phyloP scores from a whole-genome alignment of 2,113 vertebrate species.

The Megaceryle torquata region DNA sequence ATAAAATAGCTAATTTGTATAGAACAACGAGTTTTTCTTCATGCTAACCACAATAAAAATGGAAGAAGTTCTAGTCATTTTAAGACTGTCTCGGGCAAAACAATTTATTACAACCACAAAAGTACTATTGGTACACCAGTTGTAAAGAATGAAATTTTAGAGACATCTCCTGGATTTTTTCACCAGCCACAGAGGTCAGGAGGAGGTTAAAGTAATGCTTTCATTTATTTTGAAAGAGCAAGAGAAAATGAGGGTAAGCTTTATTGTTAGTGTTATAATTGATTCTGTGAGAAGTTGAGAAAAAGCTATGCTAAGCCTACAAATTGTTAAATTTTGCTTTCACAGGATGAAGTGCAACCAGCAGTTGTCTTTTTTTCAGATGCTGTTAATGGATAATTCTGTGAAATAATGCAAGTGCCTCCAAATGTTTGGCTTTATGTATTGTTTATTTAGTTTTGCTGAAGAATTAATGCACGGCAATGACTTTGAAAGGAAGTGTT shows the following conservation, averaged over 20 bases:
- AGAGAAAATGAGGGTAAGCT: neutral
- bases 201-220: neutral
- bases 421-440: neutral
- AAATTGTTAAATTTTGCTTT: constrained; percentile 21
- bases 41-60: constrained; percentile 5
- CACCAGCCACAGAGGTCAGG: neutral
- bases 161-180: neutral
- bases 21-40: neutral
- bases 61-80: neutral
- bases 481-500: neutral
- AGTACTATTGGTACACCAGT: neutral
- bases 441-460: neutral
- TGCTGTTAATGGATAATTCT: neutral
- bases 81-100: neutral
- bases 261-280: neutral
- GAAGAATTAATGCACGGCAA: neutral
- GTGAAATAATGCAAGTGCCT: neutral
- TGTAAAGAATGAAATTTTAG: constrained; percentile 17
- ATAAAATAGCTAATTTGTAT: neutral
- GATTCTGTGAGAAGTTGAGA: neutral
- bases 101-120: constrained; percentile 5
- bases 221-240: neutral
- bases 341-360: neutral
- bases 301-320: neutral
- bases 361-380: neutral